Evolutionary conservation across 1,140 invertebrate genomes (phyloP).

Genomic region (Drosophila chauvacae): DNA sequence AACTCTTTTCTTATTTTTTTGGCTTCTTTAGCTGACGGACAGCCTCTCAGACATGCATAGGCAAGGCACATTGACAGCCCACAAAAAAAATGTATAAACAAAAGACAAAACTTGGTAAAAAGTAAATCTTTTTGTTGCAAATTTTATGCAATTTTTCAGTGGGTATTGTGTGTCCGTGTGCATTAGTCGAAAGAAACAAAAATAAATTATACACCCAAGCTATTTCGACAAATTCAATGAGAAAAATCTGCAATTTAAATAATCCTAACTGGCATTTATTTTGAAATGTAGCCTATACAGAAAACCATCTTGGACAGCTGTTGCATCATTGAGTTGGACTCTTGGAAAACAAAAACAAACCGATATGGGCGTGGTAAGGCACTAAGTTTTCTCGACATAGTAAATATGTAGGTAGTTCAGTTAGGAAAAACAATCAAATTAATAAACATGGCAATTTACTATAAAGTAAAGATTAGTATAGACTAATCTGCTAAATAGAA

Average conservation of each 20-base stretch:
- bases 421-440: neutral
- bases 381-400: neutral
- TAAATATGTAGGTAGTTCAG: neutral
- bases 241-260: conserved; percentile 80
- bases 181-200: conserved; percentile 33
- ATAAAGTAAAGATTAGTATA: too few relatives aligned
- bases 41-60: conserved; percentile 59
- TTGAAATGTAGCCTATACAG: conserved; percentile 60
- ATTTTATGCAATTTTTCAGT: conserved; percentile 74
- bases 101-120: conserved; percentile 27
- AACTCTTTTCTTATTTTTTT: conserved; percentile 34
- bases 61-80: conserved; percentile 70
- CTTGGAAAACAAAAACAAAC: neutral
- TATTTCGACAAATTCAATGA: conserved; percentile 76
- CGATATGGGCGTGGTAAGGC: conserved; percentile 14
- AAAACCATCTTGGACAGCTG: conserved; percentile 63
- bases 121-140: conserved; percentile 51
- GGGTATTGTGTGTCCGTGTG: conserved; percentile 36
- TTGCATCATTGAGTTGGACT: conserved; percentile 57
- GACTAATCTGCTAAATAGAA: too few relatives aligned
- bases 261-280: conserved; percentile 78
- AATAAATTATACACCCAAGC: conserved; percentile 75
- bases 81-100: conserved; percentile 21
- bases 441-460: fast-evolving
- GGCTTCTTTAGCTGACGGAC: conserved; percentile 38